Percentiles rank a stretch among this genome's conserved stretches.
Evolutionary conservation across 2,113 vertebrate genomes (phyloP).

Genomic region (Xiphorhynchus elegans): DNA sequence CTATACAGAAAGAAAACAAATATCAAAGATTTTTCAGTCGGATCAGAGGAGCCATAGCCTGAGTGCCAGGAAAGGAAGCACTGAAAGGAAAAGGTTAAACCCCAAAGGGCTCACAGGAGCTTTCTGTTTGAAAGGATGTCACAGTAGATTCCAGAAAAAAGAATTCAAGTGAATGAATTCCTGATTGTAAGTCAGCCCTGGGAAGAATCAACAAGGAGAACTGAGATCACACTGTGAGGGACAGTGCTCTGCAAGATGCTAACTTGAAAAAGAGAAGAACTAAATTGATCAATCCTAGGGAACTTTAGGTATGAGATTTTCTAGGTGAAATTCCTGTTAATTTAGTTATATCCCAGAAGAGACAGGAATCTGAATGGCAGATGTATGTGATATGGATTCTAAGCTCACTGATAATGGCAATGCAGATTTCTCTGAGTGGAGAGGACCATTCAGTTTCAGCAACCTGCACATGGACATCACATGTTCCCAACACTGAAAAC

Average conservation of each 20-base stretch:
- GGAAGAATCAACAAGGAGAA: background rate
- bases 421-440: background rate
- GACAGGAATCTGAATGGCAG: background rate
- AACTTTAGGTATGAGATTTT: background rate
- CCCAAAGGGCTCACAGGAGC: background rate
- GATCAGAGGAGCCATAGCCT: background rate
- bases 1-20: background rate
- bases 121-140: background rate
- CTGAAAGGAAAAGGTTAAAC: background rate
- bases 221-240: background rate
- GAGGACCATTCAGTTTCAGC: background rate
- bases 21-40: background rate
- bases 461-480: rapidly evolving
- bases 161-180: background rate
- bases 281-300: background rate
- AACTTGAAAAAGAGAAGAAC: background rate
- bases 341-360: background rate
- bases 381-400: background rate
- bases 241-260: background rate
- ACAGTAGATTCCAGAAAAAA: background rate
- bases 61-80: background rate
- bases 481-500: background rate
- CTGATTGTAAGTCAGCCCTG: background rate
- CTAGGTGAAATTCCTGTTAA: background rate
- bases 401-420: background rate